A percentile compares a stretch with the other conserved stretches of the same genome.
phyloP scores from a whole-genome alignment of 37 sponge, comb jelly and placozoan genomes.

The Oopsacas minuta region DNA sequence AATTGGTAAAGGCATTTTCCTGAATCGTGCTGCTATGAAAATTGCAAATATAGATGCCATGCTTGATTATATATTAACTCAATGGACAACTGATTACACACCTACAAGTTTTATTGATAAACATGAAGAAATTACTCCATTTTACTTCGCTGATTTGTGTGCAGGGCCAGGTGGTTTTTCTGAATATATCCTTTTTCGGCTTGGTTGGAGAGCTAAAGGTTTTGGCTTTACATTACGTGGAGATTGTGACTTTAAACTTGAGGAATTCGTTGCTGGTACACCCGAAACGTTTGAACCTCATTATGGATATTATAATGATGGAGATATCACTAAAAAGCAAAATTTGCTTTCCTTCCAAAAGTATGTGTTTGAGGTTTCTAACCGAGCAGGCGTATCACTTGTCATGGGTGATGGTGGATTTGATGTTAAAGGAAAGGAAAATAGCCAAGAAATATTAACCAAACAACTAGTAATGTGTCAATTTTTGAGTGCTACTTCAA shows the following conservation, averaged over 20 bases:
- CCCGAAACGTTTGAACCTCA: slow-evolving; percentile 94
- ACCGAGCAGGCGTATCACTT: slow-evolving; percentile 70
- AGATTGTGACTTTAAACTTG: slow-evolving; percentile 86
- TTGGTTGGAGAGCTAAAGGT: slow-evolving; percentile 84
- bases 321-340: slow-evolving; percentile 72
- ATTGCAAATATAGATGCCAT: slow-evolving; percentile 94
- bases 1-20: slow-evolving; percentile 79
- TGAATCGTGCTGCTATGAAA: slow-evolving; percentile 96
- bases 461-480: slow-evolving; percentile 93
- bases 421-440: slow-evolving; percentile 76
- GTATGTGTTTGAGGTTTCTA: slow-evolving; percentile 67
- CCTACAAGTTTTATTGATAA: background rate
- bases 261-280: slow-evolving; percentile 62
- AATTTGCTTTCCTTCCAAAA: slow-evolving; percentile 61
- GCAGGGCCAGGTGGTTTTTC: slow-evolving; percentile 99
- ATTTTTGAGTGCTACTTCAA: slow-evolving; percentile 69
- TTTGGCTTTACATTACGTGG: slow-evolving; percentile 91
- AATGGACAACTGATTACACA: background rate
- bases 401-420: slow-evolving; percentile 92
- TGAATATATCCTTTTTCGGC: slow-evolving; percentile 89
- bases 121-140: background rate
- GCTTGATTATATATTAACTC: slow-evolving; percentile 70
- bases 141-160: slow-evolving; percentile 96
- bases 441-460: slow-evolving; percentile 76
- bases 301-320: slow-evolving; percentile 79